Evolutionary conservation across 2,113 vertebrate species (phyloP).

Genomic region (Neolamprologus caudopunctatus): DNA sequence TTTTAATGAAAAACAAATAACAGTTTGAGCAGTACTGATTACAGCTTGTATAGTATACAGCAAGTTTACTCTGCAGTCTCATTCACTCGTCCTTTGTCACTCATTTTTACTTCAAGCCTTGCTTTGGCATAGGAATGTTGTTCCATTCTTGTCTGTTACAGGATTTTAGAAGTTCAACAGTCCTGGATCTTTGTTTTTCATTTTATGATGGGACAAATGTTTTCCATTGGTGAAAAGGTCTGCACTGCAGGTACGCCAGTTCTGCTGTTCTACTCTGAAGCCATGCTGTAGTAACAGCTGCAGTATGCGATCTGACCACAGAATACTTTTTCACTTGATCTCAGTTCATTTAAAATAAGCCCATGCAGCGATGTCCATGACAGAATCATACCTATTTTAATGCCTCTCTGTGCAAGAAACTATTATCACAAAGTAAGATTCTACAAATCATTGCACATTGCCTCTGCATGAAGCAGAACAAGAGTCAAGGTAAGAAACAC

Average conservation of each 20-base stretch:
- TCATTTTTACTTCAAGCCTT: neutral
- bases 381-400: neutral
- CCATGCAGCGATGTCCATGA: neutral
- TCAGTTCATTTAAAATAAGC: neutral
- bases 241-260: neutral
- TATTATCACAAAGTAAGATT: neutral
- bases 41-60: neutral
- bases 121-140: neutral
- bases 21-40: neutral
- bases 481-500: neutral
- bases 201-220: neutral
- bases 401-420: neutral
- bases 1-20: neutral
- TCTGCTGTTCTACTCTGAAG: neutral
- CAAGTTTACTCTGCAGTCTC: neutral
- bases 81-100: neutral
- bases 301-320: neutral
- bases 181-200: neutral
- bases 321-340: neutral
- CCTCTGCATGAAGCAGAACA: neutral
- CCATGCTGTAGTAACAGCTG: neutral
- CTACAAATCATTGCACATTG: neutral
- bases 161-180: neutral
- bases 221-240: neutral
- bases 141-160: neutral